Evolutionary conservation across 2,888 invertebrate genomes (phyloP), one percentile per base, ranked within the genome.

Genomic region (Troilus luridus): DNA sequence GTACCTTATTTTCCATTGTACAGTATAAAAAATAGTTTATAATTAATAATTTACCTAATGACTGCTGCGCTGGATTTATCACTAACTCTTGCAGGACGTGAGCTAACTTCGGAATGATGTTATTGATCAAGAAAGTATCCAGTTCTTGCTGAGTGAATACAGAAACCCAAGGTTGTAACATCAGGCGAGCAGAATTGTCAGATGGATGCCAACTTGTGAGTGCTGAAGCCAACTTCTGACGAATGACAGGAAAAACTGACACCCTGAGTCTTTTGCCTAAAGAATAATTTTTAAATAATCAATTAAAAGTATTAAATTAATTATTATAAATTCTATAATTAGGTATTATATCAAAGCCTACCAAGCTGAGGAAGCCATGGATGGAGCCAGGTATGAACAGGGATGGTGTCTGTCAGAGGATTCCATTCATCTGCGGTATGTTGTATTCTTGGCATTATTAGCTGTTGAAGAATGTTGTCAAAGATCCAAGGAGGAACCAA

Each of bases 301-400:
- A 41, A 21, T 21, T 12, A 24, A 24, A 81, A 41, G n/a, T 27
- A n/a, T 8, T 21, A 56, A 41, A 54, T 88, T 7, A 7, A 0
- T 6, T 12, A 19, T 24, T 24, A 67, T 17, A 0, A 12, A 59
- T 60, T 88, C 41, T n/a, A 17, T 27, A 60, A 59, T n/a, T 14
- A 88, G 41, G 60, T 41, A 67, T 81, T 91, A 64, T 58, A 91
- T 59, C 5, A 88, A 93, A 93, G n/a, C 12, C 27, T 94, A 95
- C 97, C 97, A 94, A 99, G 96, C 12, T 98, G 94, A 0, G 97
- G 97, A 92, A 98, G 96, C 99, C 99, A 99, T 0, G 99, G 99
- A 94, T 99, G 97, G 92, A 99, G 96, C 99, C 99, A 99, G 9
- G 97, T 96, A 94, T 99, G 99, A 93, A 99, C 97, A 21, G 99